Evolutionary conservation across 2,888 invertebrate species (phyloP).

Genomic region (Eledona agricola): DNA sequence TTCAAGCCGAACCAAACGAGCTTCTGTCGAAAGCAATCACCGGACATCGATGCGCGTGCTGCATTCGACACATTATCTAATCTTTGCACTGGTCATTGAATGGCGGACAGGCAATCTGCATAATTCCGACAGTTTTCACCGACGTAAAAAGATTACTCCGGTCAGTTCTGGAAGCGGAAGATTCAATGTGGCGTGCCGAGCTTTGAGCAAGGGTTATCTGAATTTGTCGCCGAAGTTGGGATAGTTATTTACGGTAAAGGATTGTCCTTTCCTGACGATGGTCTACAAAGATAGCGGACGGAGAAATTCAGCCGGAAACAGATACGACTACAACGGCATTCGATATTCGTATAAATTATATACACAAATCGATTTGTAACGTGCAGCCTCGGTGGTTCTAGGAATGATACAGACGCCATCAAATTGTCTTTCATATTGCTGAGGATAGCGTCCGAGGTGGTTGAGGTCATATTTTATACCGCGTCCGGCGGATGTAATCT

Average conservation of each 20-base stretch:
- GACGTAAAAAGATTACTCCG: slow-evolving; percentile 4
- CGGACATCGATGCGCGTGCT: slow-evolving; percentile 36
- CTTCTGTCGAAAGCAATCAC: slow-evolving; percentile 36
- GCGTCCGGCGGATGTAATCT: too few relatives aligned
- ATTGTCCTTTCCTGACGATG: slow-evolving; percentile 20
- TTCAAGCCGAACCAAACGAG: slow-evolving; percentile 9
- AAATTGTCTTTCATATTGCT: too few relatives aligned
- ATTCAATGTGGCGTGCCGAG: slow-evolving; percentile 10
- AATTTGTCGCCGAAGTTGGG: slow-evolving; percentile 25
- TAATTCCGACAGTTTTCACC: too few relatives aligned
- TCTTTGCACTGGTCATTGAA: slow-evolving; percentile 44
- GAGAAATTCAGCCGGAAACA: slow-evolving; percentile 23
- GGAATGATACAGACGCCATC: too few relatives aligned
- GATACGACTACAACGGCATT: too few relatives aligned
- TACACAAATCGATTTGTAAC: too few relatives aligned
- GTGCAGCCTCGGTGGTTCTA: too few relatives aligned
- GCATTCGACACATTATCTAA: slow-evolving; percentile 43
- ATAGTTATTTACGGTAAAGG: slow-evolving; percentile 20
- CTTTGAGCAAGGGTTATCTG: slow-evolving; percentile 21
- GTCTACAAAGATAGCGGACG: slow-evolving; percentile 24
- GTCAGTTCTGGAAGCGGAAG: not conserved
- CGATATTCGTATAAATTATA: too few relatives aligned
- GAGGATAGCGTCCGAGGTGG: too few relatives aligned
- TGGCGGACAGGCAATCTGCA: slow-evolving; percentile 26
- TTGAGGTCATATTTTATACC: too few relatives aligned